Evolutionary conservation across 2,113 vertebrate species (phyloP).

Genomic region (Chaetura pelagica): DNA sequence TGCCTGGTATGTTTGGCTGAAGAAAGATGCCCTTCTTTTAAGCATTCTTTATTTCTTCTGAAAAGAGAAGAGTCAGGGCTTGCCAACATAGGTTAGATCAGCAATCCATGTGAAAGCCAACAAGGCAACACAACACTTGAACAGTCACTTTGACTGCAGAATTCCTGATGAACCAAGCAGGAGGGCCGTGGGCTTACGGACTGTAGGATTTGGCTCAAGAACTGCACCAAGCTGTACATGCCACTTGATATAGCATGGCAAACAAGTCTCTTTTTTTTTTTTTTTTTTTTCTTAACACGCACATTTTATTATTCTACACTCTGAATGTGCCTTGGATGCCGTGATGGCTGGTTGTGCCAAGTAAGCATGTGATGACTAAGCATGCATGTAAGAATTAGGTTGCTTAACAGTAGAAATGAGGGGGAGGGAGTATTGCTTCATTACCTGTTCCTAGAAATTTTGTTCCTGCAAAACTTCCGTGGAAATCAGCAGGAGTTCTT

Average conservation of each 20-base stretch:
- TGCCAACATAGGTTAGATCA: neutral
- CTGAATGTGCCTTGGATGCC: neutral
- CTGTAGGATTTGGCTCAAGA: neutral
- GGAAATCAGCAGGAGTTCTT: neutral
- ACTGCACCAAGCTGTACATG: neutral
- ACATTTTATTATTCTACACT: neutral
- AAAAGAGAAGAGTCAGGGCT: neutral
- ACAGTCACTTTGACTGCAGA: neutral
- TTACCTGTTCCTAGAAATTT: constrained; percentile 9
- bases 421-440: neutral
- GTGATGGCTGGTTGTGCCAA: neutral
- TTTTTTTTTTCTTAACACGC: rapidly evolving
- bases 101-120: rapidly evolving
- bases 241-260: neutral
- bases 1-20: neutral
- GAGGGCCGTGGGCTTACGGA: neutral
- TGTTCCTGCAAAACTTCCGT: neutral
- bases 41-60: neutral
- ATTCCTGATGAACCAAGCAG: neutral
- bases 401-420: neutral
- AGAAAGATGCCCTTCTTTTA: neutral
- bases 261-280: rapidly evolving
- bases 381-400: rapidly evolving
- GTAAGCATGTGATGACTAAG: neutral
- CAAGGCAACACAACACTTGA: rapidly evolving